Evolutionary conservation across 2,888 invertebrate genomes (phyloP).

Genomic region (Trichopria drosophilae): DNA sequence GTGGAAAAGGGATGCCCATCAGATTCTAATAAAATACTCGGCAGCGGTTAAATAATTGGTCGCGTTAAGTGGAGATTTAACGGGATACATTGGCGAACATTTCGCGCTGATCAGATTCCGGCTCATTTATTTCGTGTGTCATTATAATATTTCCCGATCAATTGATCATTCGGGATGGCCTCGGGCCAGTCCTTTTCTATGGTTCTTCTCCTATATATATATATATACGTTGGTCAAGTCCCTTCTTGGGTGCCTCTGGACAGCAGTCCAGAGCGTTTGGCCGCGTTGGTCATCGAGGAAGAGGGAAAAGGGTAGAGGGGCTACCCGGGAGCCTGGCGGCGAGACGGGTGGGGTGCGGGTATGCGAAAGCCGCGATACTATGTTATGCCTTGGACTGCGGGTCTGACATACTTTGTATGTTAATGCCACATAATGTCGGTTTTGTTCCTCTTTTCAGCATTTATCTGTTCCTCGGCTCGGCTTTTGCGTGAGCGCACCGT

Average conservation of each 20-base stretch:
- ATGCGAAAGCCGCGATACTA: slow-evolving; percentile 54
- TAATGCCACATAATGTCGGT: slow-evolving; percentile 59
- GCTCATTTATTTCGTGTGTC: too few species aligned
- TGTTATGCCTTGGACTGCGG: slow-evolving; percentile 54
- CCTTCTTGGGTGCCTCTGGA: not conserved
- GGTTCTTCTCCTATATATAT: too few species aligned
- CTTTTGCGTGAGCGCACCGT: slow-evolving; percentile 33
- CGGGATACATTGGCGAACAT: too few species aligned
- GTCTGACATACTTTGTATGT: slow-evolving; percentile 60
- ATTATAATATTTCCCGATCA: too few species aligned
- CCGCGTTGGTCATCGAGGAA: slow-evolving; percentile 11
- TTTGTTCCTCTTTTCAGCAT: slow-evolving; percentile 57
- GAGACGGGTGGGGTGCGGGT: slow-evolving; percentile 36
- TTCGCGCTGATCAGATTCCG: too few species aligned
- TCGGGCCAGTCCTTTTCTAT: too few species aligned
- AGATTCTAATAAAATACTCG: too few species aligned
- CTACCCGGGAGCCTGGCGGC: slow-evolving; percentile 7
- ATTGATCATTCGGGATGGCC: too few species aligned
- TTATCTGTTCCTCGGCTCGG: slow-evolving; percentile 51
- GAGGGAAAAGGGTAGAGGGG: slow-evolving; percentile 10
- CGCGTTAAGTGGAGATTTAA: too few species aligned
- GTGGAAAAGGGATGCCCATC: too few species aligned
- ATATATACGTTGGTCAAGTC: too few species aligned
- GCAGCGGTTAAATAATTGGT: too few species aligned
- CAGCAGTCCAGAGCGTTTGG: slow-evolving; percentile 1